Evolutionary conservation across 2,888 invertebrate genomes (phyloP), one percentile per base, ranked within the genome.

Genomic region (Hymenopus coronatus): DNA sequence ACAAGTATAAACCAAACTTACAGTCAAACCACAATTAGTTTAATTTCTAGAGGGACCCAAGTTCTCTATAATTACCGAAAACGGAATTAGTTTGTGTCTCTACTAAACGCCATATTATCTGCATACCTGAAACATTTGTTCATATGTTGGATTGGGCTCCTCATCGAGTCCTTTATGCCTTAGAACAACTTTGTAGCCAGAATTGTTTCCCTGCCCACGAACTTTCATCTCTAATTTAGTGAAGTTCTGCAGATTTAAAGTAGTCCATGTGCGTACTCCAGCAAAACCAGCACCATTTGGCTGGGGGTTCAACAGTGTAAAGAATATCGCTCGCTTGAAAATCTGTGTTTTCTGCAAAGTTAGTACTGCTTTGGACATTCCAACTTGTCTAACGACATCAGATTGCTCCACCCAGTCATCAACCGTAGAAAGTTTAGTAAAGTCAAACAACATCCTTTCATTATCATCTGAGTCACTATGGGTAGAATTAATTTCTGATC

Each of bases 261-360:
- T 92, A 14, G 93, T 94, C 25, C 93, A 91, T n/a, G 94, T 94
- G 90, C 95, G 92, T 90, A 95, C 94, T 20, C 96, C 96, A 54
- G 96, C 96, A 92, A 96, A 96, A 1, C 96, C 95, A 30, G 96
- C 96, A 0, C 96, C 96, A 91, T 96, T 96, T 14, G 94, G 93
- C 92, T 96, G 96, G 6, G 96, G 96, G 92, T 96, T 96, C 30
- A 96, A 92, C 86, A 96, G 92, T 4, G 95, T 94, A 91, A 96
- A 96, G 91, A 96, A 95, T 91, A 96, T 93, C 0, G 95, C 96
- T 92, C 95, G 92, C 91, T 95, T 94, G 90, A 95, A 96, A 70
- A 94, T 92, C 90, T 94, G 93, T 85, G 96, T 95, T 91, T 94
- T 94, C 91, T 96, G 96, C 54, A 96, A 92, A 9, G 94, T 93